A percentile compares a stretch with the other conserved stretches of the same genome.
These are phyloP conservation scores for Karalla daura DNA, from an alignment of 2,797 vertebrate genomes.

Conservation along the genomic window DNA sequence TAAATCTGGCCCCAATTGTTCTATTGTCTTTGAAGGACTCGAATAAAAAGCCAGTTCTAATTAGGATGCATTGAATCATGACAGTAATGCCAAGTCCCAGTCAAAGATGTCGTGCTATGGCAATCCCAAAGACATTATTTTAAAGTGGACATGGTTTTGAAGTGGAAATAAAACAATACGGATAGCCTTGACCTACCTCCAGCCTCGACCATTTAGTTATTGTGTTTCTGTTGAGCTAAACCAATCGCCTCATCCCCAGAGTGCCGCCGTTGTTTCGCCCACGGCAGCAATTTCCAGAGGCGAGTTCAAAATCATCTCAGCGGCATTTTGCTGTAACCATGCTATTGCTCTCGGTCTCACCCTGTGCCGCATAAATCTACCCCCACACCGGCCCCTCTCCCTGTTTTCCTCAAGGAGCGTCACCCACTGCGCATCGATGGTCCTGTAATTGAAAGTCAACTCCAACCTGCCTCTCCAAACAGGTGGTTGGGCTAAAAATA, in stretches of 20 bases:
- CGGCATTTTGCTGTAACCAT: constrained; percentile 11
- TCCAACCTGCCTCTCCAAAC: constrained; percentile 27
- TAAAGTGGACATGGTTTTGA: no score
- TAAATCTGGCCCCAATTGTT: no score
- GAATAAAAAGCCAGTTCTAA: no score
- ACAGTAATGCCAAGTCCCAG: no score
- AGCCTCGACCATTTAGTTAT: background rate
- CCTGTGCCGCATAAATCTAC: constrained; percentile 17
- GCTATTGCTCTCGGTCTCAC: constrained; percentile 4
- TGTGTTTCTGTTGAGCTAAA: background rate
- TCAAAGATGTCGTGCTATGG: no score
- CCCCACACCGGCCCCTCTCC: constrained; percentile 12
- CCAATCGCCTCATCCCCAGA: background rate
- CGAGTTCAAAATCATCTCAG: background rate
- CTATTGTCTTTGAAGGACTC: no score
- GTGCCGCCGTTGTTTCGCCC: background rate
- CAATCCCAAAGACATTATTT: background rate
- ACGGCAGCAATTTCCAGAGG: no score
- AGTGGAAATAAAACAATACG: no score
- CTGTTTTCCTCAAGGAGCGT: constrained; percentile 39
- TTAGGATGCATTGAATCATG: no score
- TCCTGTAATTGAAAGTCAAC: constrained; percentile 18
- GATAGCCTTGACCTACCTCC: no score
- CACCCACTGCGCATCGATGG: constrained; percentile 1
- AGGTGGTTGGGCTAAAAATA: constrained; percentile 39